Evolutionary conservation across 2,797 vertebrate species (phyloP).

Genomic region (Menidia menidia): DNA sequence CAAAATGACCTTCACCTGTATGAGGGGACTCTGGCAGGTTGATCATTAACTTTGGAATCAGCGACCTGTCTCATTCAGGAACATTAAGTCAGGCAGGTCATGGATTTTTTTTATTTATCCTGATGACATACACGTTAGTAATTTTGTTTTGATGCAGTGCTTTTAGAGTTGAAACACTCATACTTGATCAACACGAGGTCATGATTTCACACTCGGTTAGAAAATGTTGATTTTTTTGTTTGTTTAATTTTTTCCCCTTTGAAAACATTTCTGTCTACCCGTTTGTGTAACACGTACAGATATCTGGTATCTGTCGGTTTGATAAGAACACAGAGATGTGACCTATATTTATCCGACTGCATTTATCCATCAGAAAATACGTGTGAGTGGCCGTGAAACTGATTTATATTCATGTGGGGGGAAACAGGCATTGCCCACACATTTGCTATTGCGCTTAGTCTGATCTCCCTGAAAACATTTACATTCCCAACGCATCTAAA

Average conservation of each 20-base stretch:
- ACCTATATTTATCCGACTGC: neutral
- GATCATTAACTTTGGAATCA: slow-evolving; percentile 80
- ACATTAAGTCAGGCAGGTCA: slow-evolving; percentile 73
- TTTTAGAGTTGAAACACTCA: neutral
- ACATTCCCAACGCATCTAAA: neutral
- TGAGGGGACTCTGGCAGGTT: slow-evolving; percentile 58
- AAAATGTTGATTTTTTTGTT: neutral
- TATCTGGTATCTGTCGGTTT: neutral
- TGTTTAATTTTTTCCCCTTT: neutral
- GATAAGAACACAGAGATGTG: neutral
- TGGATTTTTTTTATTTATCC: slow-evolving; percentile 39
- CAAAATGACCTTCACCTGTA: slow-evolving; percentile 82
- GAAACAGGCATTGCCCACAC: neutral
- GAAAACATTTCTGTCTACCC: too few species aligned
- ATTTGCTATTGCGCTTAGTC: neutral
- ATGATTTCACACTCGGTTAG: neutral
- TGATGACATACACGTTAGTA: slow-evolving; percentile 1
- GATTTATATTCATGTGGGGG: neutral
- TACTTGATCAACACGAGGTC: neutral
- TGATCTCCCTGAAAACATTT: neutral
- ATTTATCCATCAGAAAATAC: neutral
- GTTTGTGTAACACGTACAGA: slow-evolving; percentile 14
- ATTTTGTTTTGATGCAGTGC: slow-evolving; percentile 1
- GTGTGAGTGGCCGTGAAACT: neutral
- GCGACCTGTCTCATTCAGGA: slow-evolving; percentile 60